Evolutionary conservation across 2,113 vertebrate species (phyloP).

Genomic region (Forbesichthys agassizii): DNA sequence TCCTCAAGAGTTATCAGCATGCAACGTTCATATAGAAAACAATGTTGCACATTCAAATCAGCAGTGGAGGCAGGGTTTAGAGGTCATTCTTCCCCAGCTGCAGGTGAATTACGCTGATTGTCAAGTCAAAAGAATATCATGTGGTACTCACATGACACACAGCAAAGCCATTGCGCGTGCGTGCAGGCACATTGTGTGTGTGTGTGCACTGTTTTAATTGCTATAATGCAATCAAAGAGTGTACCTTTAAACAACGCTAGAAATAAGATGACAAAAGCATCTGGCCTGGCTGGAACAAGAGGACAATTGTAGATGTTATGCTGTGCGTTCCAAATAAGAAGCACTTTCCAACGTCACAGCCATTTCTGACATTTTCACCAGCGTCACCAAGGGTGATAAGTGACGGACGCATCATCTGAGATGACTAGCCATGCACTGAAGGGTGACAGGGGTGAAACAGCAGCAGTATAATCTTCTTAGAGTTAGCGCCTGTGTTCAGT

Average conservation of each 20-base stretch:
- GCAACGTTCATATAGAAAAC: no score
- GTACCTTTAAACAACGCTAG: no score
- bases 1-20: background rate
- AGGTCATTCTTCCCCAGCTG: conserved; percentile 29
- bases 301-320: no score
- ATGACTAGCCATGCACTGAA: conserved; percentile 41
- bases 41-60: no score
- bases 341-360: conserved; percentile 50
- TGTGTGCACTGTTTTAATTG: no score
- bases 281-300: no score
- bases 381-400: conserved; percentile 51
- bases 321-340: background rate
- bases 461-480: conserved; percentile 33
- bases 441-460: conserved; percentile 34
- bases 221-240: conserved; percentile 52
- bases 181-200: no score
- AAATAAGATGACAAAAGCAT: no score
- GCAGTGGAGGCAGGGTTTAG: background rate
- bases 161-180: no score
- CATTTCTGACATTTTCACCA: conserved; percentile 51
- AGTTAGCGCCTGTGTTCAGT: conserved; percentile 20
- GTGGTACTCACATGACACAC: no score
- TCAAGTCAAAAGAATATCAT: no score
- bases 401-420: conserved; percentile 21
- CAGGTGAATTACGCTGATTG: no score